These are phyloP conservation scores for Miniopterus natalensis DNA, from an alignment of 2,113 vertebrate genomes.

Conservation along the genomic window DNA sequence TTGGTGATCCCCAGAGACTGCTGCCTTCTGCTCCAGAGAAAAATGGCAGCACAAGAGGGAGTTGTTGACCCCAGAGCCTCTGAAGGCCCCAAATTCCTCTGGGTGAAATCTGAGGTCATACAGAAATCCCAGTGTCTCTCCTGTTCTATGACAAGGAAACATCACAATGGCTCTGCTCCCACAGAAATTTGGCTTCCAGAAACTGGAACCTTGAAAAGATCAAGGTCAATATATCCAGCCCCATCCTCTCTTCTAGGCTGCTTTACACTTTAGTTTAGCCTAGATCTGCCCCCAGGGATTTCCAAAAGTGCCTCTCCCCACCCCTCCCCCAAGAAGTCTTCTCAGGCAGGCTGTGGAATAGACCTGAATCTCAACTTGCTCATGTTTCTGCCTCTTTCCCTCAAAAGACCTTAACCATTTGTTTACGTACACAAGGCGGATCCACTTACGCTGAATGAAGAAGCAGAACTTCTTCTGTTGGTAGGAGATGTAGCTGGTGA, in stretches of 20 bases:
- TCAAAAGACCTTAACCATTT: not conserved
- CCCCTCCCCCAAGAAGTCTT: not conserved
- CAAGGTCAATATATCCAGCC: not conserved
- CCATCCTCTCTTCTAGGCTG: not conserved
- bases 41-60: not conserved
- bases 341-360: not conserved
- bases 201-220: not conserved
- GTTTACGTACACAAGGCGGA: not conserved
- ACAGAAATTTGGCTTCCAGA: not conserved
- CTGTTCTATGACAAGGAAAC: not conserved
- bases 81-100: not conserved
- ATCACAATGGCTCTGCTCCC: not conserved
- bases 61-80: not conserved
- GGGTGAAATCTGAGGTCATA: not conserved
- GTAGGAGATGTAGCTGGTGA: conserved; percentile 97
- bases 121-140: not conserved
- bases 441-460: conserved; percentile 93
- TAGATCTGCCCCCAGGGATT: not conserved
- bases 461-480: conserved; percentile 99
- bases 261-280: not conserved
- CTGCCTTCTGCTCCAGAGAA: not conserved
- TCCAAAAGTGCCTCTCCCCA: not conserved
- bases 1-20: not conserved
- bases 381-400: not conserved
- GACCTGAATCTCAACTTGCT: not conserved